phyloP scores from a whole-genome alignment of 2,113 vertebrate species.

The Plectropomus leopardus region DNA sequence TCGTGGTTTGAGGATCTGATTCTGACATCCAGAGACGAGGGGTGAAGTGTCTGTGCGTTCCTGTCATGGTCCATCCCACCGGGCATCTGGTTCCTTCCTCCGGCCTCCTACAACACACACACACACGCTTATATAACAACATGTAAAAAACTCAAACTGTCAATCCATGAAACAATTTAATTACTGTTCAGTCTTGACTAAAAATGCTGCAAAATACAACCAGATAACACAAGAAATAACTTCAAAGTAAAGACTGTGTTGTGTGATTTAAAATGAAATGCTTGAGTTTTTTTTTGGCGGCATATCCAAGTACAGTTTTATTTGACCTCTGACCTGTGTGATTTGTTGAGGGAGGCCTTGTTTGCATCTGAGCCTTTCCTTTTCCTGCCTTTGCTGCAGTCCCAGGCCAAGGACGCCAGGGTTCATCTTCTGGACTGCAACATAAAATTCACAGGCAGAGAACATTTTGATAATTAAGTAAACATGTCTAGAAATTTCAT shows the following conservation, averaged over 20 bases:
- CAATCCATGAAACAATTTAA: background rate
- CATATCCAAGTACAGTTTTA: background rate
- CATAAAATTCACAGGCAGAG: constrained; percentile 45
- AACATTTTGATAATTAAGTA: constrained; percentile 14
- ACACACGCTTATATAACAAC: constrained; percentile 23
- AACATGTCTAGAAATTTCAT: constrained; percentile 7
- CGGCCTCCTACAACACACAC: constrained; percentile 87
- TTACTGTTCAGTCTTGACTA: background rate
- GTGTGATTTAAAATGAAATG: background rate
- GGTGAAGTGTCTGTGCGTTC: constrained; percentile 88
- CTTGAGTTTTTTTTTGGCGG: background rate
- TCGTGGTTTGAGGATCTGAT: constrained; percentile 94
- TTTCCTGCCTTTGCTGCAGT: constrained; percentile 94
- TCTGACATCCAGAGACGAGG: constrained; percentile 91
- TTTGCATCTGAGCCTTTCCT: constrained; percentile 91
- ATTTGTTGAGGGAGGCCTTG: constrained; percentile 91
- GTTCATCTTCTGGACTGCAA: constrained; percentile 88
- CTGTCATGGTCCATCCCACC: constrained; percentile 92
- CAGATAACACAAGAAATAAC: background rate
- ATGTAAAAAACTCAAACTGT: background rate
- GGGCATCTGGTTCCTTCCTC: constrained; percentile 91
- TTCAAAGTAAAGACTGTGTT: background rate
- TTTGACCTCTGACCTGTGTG: constrained; percentile 89
- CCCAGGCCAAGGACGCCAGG: constrained; percentile 88
- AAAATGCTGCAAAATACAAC: background rate